Evolutionary conservation across 2,113 vertebrate genomes (phyloP), one percentile per base, ranked within the genome.

Genomic region (Oxyruncus cristatus): DNA sequence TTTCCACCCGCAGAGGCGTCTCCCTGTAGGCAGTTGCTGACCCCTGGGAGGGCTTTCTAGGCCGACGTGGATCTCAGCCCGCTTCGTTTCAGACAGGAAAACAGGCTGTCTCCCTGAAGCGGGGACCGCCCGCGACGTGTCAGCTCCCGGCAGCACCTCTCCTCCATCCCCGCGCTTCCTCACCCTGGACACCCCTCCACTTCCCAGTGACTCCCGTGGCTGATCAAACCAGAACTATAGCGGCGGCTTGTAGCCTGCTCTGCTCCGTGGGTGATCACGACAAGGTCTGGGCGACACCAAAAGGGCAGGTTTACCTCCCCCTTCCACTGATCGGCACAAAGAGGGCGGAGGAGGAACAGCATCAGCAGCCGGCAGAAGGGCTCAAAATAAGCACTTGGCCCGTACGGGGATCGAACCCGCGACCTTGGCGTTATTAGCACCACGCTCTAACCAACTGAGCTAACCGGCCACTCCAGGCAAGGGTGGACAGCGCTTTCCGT

Each of bases 381-480:
- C 2, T 18, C 5, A 15, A 49, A 81, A 22, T 13, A 0, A 2
- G 0, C 0, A 0, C 0, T 0, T 92, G 89, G 92, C 92, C 90
- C 74, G 63, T 89, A 93, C 87, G 85, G 97, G 96, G 95, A 97
- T 97, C 96, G 95, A 98, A 97, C 97, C 97, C 95, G 93, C 95
- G 95, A 97, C 97, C 96, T 97, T 97, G 96, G 95, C 96, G 96
- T 97, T 97, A 97, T 96, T 97, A 84, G 72, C 63, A 97, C 97
- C 97, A 97, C 94, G 96, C 96, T 97, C 96, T 97, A 97, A 97
- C 97, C 97, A 98, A 96, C 97, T 97, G 96, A 98, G 96, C 96
- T 97, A 98, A 97, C 96, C 95, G 92, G 94, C 96, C 93, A 9
- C 23, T 18, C 8, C 7, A 4, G 42, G n/a, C n/a, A n/a, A n/a